Percentiles rank a stretch among this genome's conserved stretches.
Evolutionary conservation across 2,113 vertebrate genomes (phyloP).

Genomic region (Amazona guildingii): DNA sequence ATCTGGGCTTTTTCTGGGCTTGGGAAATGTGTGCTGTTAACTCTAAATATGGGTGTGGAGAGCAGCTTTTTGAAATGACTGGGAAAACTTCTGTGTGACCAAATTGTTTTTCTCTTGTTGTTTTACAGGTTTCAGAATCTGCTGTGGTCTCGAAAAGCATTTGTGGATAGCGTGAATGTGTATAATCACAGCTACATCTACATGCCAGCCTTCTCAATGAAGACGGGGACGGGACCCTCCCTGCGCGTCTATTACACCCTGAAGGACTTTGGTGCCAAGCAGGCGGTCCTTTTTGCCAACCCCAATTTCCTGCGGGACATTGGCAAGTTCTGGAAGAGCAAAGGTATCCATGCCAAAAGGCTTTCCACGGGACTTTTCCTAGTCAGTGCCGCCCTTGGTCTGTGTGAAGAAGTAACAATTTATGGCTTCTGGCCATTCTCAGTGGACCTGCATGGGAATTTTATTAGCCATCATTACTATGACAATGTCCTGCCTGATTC

Average conservation of each 20-base stretch:
- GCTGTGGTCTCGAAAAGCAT: slow-evolving; percentile 91
- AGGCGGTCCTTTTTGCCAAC: slow-evolving; percentile 93
- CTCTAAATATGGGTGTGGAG: background rate
- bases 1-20: background rate
- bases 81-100: background rate
- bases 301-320: slow-evolving; percentile 90
- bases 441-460: slow-evolving; percentile 77
- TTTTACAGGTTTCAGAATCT: slow-evolving; percentile 90
- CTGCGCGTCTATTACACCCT: slow-evolving; percentile 88
- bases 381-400: slow-evolving; percentile 88
- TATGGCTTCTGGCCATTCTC: slow-evolving; percentile 98
- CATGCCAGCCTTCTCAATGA: slow-evolving; percentile 98
- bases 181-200: slow-evolving; percentile 95
- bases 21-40: background rate
- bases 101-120: background rate
- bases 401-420: slow-evolving; percentile 91
- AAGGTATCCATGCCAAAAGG: slow-evolving; percentile 87
- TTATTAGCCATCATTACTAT: slow-evolving; percentile 96
- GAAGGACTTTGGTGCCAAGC: slow-evolving; percentile 84
- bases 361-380: slow-evolving; percentile 95
- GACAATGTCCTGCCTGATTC: slow-evolving; percentile 90
- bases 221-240: slow-evolving; percentile 87
- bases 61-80: background rate
- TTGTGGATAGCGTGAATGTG: slow-evolving; percentile 90
- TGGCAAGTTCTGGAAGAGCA: slow-evolving; percentile 91